These are phyloP conservation scores for Coronaproctus castanopsis DNA, from an alignment of 2,888 invertebrate species.

Conservation along the genomic window DNA sequence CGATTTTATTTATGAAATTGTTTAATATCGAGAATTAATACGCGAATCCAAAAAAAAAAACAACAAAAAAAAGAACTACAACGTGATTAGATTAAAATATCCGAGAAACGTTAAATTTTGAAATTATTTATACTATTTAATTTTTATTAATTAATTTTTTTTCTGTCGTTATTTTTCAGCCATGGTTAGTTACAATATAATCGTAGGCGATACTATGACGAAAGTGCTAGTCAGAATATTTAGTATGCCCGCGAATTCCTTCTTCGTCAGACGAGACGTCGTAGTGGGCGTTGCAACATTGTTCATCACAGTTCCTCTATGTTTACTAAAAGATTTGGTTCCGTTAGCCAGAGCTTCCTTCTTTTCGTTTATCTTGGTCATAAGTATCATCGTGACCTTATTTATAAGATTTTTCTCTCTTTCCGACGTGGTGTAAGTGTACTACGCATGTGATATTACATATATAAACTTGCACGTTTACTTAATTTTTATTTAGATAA, in stretches of 20 bases:
- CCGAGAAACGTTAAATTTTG: no score
- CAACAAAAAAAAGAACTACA: no score
- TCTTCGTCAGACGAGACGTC: conserved; percentile 41
- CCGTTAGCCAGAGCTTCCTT: conserved; percentile 47
- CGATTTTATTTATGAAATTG: no score
- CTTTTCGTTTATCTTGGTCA: conserved; percentile 46
- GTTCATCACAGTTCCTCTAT: conserved; percentile 53
- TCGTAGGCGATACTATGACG: conserved; percentile 66
- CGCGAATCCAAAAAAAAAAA: no score
- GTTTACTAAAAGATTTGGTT: conserved; percentile 54
- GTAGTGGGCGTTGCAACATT: conserved; percentile 51
- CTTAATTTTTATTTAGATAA: neutral
- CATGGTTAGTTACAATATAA: conserved; percentile 73
- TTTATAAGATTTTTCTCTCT: conserved; percentile 38
- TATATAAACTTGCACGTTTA: neutral
- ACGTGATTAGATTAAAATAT: no score
- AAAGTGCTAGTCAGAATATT: conserved; percentile 56
- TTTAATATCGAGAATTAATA: no score
- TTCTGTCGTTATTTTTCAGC: no score
- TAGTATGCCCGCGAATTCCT: conserved; percentile 31
- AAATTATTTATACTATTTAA: no score
- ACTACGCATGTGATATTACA: neutral
- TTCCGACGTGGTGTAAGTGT: conserved; percentile 39
- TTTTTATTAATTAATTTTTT: no score
- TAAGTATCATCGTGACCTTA: conserved; percentile 46